Base-by-base conservation (phyloP, 2,797 vertebrate genomes). In the Knipowitschia caucasica region DNA sequence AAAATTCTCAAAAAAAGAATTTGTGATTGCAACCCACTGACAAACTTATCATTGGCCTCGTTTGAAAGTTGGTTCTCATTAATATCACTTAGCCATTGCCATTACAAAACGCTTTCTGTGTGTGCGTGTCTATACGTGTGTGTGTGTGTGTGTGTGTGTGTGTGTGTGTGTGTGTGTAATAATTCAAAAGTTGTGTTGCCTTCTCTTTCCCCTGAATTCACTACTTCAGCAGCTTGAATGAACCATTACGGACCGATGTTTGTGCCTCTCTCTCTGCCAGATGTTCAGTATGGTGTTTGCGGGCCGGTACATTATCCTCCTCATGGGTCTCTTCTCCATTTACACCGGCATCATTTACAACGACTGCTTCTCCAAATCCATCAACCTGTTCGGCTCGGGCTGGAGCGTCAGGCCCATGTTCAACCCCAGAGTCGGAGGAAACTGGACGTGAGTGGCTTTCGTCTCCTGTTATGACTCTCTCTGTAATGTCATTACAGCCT, bases 271-370 rank as follows among this genome's bases (percentile, higher is more conserved):
- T 50, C 8, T 15, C 7, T 12, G 43, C 45, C 78, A 99, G 97
- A 96, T 99, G 88, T 98, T 98, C 82, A 94, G 67, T 86, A 98
- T 93, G 79, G 73, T 99, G 72, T 99, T 99, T 56, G 91, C 92
- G 0, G 97, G 97, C 0, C 92, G 97, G 2, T 99, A 99, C 87
- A 99, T 99, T 64, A 94, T 99, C 74, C 91, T 99, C 7, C 73
- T 99, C 62, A 98, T 99, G 97, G 97, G 96, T 0, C 11, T 93
- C 11, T 99, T 99, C 89, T 99, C 97, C 14, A 82, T 93, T 5
- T 99, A 99, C 83, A 98, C 97, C 0, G 97, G 97, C 27, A 91
- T 95, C 74, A 99, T 99, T 88, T 99, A 99, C 86, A 99, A 99
- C 0, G 97, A 99, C 83, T 99, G 97, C 80, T 99, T 99, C 88